Percentiles rank a stretch among this genome's conserved stretches.
phyloP scores from a whole-genome alignment of 2,797 vertebrate genomes.

The Toxotes lorentzi region DNA sequence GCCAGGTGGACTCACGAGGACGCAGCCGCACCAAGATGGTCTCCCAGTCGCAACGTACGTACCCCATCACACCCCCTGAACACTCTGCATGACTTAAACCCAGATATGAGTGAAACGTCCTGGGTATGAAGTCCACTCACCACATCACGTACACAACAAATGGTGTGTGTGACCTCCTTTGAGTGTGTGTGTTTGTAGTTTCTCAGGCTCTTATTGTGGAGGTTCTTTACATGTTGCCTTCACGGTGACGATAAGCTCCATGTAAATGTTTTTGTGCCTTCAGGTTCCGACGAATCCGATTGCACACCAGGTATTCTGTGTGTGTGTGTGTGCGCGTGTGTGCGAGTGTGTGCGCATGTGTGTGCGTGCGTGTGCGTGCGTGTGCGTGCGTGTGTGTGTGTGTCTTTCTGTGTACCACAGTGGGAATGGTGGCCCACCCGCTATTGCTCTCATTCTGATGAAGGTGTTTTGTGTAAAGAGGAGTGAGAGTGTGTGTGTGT shows the following conservation, averaged over 20 bases:
- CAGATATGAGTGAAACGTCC: constrained; percentile 7
- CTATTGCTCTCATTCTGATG: constrained; percentile 77
- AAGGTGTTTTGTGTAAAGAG: constrained; percentile 69
- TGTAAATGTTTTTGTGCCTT: constrained; percentile 89
- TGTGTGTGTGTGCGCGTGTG: constrained; percentile 67
- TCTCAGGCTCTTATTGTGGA: constrained; percentile 64
- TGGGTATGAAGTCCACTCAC: constrained; percentile 10
- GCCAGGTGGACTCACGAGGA: constrained; percentile 94
- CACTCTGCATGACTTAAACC: constrained; percentile 16
- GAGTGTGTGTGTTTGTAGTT: constrained; percentile 40
- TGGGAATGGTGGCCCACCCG: constrained; percentile 76
- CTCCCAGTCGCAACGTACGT: constrained; percentile 98
- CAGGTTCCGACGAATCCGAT: constrained; percentile 99
- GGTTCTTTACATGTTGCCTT: constrained; percentile 67
- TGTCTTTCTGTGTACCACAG: constrained; percentile 74
- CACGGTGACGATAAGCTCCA: constrained; percentile 82
- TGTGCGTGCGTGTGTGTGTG: constrained; percentile 67
- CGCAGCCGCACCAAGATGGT: constrained; percentile 96
- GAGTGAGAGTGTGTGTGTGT: constrained; percentile 45
- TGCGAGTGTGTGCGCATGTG: constrained; percentile 50
- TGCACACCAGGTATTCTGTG: constrained; percentile 97
- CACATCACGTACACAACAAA: constrained; percentile 6
- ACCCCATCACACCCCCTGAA: constrained; percentile 20
- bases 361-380: constrained; percentile 79
- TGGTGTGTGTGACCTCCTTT: constrained; percentile 20